These are phyloP conservation scores for Rhogogaster chlorosoma DNA, from an alignment of 2,888 invertebrate species.

Conservation along the genomic window DNA sequence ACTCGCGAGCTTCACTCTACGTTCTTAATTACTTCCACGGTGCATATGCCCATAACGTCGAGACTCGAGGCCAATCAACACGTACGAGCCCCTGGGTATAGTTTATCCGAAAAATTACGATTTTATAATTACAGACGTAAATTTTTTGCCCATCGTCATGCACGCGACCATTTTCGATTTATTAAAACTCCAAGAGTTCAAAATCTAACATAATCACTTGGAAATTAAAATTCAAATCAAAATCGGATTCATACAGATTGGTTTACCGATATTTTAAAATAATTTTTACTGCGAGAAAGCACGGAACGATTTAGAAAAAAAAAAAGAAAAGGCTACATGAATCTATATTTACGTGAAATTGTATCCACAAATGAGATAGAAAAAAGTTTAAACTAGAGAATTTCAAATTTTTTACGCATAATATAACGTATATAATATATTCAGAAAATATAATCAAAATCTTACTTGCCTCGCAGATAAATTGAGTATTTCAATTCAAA, in stretches of 20 bases:
- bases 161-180: not conserved
- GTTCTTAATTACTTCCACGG: not conserved
- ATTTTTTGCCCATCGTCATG: not conserved
- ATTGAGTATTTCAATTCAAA: no score
- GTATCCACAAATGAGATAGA: no score
- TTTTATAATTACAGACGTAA: conserved; percentile 4
- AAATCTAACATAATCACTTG: not conserved
- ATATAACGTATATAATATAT: no score
- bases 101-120: conserved; percentile 10
- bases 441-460: no score
- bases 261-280: no score
- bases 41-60: not conserved
- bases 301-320: not conserved
- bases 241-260: not conserved
- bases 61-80: conserved; percentile 17
- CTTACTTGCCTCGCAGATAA: no score
- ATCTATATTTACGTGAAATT: not conserved
- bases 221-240: not conserved
- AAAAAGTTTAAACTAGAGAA: no score
- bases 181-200: not conserved
- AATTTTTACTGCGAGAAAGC: no score
- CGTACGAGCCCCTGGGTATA: conserved; percentile 5
- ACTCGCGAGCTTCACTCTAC: not conserved
- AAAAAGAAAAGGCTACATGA: no score
- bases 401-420: no score